Percentiles rank a stretch among this genome's conserved stretches.
These are phyloP conservation scores for Microctonus aethiopoides DNA, from an alignment of 2,888 invertebrate species.

Conservation along the genomic window DNA sequence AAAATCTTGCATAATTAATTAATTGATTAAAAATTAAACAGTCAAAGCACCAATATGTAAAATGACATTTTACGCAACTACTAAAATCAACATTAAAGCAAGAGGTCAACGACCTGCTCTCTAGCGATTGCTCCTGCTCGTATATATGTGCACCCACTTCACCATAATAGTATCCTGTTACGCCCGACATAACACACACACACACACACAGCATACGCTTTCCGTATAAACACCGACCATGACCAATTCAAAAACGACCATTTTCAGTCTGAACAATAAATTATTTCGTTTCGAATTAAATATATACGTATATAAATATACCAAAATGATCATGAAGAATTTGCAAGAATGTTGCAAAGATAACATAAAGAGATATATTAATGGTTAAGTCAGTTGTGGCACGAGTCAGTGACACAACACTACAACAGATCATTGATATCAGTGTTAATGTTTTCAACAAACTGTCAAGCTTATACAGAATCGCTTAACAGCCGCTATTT, in stretches of 20 bases:
- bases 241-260: background rate
- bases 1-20: too few relatives aligned
- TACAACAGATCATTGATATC: constrained; percentile 19
- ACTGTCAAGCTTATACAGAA: constrained; percentile 7
- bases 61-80: constrained; percentile 13
- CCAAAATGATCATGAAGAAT: background rate
- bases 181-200: constrained; percentile 45
- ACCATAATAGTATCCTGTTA: constrained; percentile 52
- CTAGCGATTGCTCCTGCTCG: constrained; percentile 44
- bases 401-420: constrained; percentile 19
- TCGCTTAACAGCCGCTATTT: constrained; percentile 5
- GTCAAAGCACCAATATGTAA: background rate
- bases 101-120: constrained; percentile 46
- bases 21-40: background rate
- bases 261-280: constrained; percentile 2
- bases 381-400: constrained; percentile 1
- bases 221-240: background rate
- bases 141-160: constrained; percentile 52
- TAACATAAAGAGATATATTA: constrained; percentile 5
- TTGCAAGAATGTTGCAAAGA: constrained; percentile 3
- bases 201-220: background rate
- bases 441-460: constrained; percentile 20
- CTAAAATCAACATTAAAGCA: constrained; percentile 16
- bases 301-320: background rate
- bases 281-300: background rate